Percentiles rank a stretch among this genome's conserved stretches.
phyloP scores from a whole-genome alignment of 1,140 invertebrate genomes.

The Zaprionus taronus region DNA sequence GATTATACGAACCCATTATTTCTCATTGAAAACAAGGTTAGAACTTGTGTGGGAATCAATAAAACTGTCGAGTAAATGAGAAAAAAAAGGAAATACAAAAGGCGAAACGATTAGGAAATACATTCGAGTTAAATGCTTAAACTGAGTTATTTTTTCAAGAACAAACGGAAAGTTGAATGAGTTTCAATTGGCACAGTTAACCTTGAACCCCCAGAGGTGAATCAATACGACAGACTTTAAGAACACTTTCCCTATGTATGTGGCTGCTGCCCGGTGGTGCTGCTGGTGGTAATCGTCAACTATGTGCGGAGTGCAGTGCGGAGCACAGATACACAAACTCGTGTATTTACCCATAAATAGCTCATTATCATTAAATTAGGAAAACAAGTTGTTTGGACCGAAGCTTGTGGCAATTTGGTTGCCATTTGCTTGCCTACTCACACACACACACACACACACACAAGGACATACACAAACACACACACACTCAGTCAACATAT shows the following conservation, averaged over 20 bases:
- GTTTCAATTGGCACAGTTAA: slow-evolving; percentile 4
- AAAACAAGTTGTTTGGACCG: slow-evolving; percentile 73
- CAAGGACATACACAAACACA: slow-evolving; percentile 13
- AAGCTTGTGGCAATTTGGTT: slow-evolving; percentile 60
- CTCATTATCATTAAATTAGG: slow-evolving; percentile 81
- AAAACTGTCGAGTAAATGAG: not conserved
- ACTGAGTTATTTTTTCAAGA: not conserved
- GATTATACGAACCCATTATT: not conserved
- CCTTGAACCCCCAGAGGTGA: not conserved
- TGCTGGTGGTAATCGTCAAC: slow-evolving; percentile 16
- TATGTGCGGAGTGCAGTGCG: slow-evolving; percentile 25
- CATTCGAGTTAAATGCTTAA: not conserved
- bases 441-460: slow-evolving; percentile 23
- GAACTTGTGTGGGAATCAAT: not conserved
- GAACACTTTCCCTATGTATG: slow-evolving; percentile 62
- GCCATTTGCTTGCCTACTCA: slow-evolving; percentile 46
- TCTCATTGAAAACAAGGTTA: not conserved
- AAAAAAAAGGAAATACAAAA: not conserved
- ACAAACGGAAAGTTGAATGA: not conserved
- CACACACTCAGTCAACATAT: not conserved
- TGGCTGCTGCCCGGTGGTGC: slow-evolving; percentile 10
- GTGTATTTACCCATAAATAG: slow-evolving; percentile 73
- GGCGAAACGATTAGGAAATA: not conserved
- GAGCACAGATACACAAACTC: slow-evolving; percentile 31
- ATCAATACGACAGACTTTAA: slow-evolving; percentile 17